These are phyloP conservation scores for Hemitrygon akajei DNA, from an alignment of 2,797 vertebrate genomes.

Conservation along the genomic window DNA sequence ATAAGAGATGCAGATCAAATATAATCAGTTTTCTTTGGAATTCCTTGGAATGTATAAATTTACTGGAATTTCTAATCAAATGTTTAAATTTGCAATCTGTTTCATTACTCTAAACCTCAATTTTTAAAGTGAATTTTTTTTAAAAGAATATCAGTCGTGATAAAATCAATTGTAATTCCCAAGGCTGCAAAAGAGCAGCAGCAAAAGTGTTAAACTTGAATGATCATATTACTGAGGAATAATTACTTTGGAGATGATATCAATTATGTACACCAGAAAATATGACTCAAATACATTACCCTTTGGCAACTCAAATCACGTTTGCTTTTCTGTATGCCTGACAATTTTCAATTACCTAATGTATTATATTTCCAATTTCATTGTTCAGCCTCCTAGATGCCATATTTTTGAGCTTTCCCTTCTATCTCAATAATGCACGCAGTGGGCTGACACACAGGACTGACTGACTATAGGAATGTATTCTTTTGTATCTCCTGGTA, in stretches of 20 bases:
- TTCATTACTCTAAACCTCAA: background rate
- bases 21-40: background rate
- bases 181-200: background rate
- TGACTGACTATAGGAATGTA: background rate
- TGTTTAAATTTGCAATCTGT: background rate
- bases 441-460: background rate
- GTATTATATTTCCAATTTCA: constrained; percentile 5
- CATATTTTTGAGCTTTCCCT: constrained; percentile 3
- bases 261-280: background rate
- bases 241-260: background rate
- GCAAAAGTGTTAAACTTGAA: constrained; percentile 7
- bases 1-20: background rate
- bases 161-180: background rate
- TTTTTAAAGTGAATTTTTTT: background rate
- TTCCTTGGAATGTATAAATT: background rate
- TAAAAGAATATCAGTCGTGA: background rate
- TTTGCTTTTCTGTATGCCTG: background rate
- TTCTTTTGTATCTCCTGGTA: background rate
- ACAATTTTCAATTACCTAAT: background rate
- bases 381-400: background rate
- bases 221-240: background rate
- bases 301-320: background rate
- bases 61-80: background rate
- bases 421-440: background rate
- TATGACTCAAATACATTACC: background rate